A percentile compares a stretch with the other conserved stretches of the same genome.
Conservation (phyloP, 2,888 invertebrate genomes). For the Drosophila sordidula region DNA sequence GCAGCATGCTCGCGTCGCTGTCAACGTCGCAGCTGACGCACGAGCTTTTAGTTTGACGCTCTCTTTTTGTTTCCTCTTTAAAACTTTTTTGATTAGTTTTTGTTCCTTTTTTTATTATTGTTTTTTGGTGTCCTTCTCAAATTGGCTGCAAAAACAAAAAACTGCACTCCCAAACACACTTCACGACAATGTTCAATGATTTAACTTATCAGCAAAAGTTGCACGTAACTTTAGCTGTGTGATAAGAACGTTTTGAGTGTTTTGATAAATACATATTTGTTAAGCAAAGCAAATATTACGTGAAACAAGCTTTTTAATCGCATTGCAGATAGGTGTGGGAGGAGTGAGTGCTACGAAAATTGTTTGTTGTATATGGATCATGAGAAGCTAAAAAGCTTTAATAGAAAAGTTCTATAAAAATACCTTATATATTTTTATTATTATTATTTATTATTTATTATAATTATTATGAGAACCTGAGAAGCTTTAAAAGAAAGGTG, state of each 20-base stretch:
- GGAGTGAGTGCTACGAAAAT: not conserved
- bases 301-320: conserved; percentile 18
- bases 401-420: too few relatives aligned
- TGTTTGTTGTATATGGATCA: not conserved
- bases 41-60: conserved; percentile 14
- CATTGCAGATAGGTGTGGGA: conserved; percentile 4
- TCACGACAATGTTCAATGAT: conserved; percentile 6
- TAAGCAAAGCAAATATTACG: conserved; percentile 20
- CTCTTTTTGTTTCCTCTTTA: conserved; percentile 1
- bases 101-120: conserved; percentile 20
- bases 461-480: too few relatives aligned
- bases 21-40: conserved; percentile 10
- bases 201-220: conserved; percentile 48
- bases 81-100: conserved; percentile 54
- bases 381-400: not conserved
- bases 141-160: conserved; percentile 12
- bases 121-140: conserved; percentile 11
- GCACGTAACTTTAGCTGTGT: conserved; percentile 37
- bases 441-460: too few relatives aligned
- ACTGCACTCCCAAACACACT: conserved; percentile 6
- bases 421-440: too few relatives aligned
- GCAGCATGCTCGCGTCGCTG: conserved; percentile 2
- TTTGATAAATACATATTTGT: conserved; percentile 41
- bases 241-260: conserved; percentile 51
- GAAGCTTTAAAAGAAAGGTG: too few relatives aligned